A percentile compares a stretch with the other conserved stretches of the same genome.
phyloP scores from a whole-genome alignment of 2,113 vertebrate species.

The Pluvialis apricaria region DNA sequence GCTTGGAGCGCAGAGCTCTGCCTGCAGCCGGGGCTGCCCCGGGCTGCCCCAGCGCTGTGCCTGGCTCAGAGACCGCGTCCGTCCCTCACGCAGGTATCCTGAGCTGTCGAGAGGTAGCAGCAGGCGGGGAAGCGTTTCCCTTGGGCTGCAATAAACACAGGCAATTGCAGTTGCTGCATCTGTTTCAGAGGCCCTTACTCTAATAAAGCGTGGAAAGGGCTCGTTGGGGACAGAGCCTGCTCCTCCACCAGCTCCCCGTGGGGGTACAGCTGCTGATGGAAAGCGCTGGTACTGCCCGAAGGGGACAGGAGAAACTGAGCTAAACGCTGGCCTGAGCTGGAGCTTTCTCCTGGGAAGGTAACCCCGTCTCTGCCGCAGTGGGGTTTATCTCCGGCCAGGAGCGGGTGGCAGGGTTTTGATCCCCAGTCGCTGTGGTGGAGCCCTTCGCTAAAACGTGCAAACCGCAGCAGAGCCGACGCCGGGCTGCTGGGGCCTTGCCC shows the following conservation, averaged over 20 bases:
- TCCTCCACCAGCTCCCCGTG: fast-evolving
- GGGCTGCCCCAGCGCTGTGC: neutral
- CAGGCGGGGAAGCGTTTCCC: neutral
- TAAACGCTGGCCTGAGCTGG: neutral
- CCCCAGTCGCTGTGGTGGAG: fast-evolving
- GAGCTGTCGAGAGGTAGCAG: neutral
- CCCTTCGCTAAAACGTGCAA: fast-evolving
- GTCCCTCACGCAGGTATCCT: neutral
- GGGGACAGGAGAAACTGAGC: neutral
- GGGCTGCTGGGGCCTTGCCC: neutral
- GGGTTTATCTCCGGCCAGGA: neutral
- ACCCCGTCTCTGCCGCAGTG: fast-evolving
- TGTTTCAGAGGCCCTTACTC: neutral
- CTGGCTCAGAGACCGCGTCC: fast-evolving
- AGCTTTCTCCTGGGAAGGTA: neutral
- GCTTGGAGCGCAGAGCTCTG: neutral
- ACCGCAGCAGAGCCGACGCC: fast-evolving
- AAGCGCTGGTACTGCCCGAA: neutral
- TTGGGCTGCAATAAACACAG: neutral
- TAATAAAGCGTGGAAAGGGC: neutral
- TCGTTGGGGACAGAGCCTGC: neutral
- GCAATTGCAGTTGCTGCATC: fast-evolving
- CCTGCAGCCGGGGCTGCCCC: neutral
- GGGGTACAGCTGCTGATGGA: neutral
- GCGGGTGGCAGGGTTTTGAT: neutral